Percentiles rank a stretch among this genome's conserved stretches.
Evolutionary conservation across 2,888 invertebrate species (phyloP).

Genomic region (Phaonia tiefii): DNA sequence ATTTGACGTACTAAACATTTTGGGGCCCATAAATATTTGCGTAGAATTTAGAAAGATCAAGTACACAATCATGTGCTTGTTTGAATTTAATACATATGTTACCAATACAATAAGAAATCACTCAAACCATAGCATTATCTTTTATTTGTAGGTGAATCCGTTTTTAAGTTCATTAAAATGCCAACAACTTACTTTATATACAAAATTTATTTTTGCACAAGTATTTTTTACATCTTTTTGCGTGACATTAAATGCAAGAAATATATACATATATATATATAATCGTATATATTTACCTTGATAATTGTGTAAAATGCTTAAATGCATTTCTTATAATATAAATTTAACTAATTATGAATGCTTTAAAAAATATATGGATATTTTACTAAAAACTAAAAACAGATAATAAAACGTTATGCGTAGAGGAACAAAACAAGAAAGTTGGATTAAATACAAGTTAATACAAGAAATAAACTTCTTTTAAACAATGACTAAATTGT

Average conservation of each 20-base stretch:
- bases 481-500: constrained; percentile 60
- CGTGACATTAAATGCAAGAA: constrained; percentile 21
- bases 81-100: no score
- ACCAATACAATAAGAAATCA: no score
- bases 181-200: constrained; percentile 13
- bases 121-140: no score
- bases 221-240: constrained; percentile 14
- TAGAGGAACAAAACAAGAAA: constrained; percentile 50
- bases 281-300: constrained; percentile 18
- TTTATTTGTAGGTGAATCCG: no score
- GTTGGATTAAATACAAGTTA: constrained; percentile 10
- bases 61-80: no score
- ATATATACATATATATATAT: constrained; percentile 27
- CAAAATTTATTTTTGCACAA: constrained; percentile 48
- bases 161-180: no score
- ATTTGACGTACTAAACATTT: no score
- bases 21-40: no score
- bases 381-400: constrained; percentile 52
- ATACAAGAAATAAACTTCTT: constrained; percentile 2
- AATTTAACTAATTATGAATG: constrained; percentile 59
- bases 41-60: no score
- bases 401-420: constrained; percentile 23
- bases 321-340: constrained; percentile 45
- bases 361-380: constrained; percentile 24
- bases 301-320: constrained; percentile 37